Conservation (phyloP, 2,888 invertebrate species). For the Cheilosia impressa region DNA sequence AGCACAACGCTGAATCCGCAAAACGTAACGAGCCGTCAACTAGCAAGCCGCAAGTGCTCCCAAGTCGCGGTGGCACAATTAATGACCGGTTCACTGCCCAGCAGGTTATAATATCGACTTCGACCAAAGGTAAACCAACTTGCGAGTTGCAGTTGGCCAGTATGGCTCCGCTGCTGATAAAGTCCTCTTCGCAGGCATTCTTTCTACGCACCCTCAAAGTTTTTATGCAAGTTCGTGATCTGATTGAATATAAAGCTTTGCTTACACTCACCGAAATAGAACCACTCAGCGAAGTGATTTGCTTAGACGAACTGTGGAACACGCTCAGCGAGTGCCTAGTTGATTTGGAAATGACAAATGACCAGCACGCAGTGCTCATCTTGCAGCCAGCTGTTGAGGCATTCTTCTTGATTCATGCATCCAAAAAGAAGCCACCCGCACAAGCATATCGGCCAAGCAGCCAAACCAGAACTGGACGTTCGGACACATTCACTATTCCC, state of each 20-base stretch:
- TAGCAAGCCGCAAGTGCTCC: conserved; percentile 68
- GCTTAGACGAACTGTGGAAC: conserved; percentile 90
- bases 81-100: conserved; percentile 88
- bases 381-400: conserved; percentile 95
- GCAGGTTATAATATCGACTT: conserved; percentile 90
- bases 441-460: conserved; percentile 72
- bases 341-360: conserved; percentile 92
- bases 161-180: conserved; percentile 91
- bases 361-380: conserved; percentile 94
- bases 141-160: conserved; percentile 92
- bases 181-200: conserved; percentile 93
- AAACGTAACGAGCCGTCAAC: conserved; percentile 77
- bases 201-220: conserved; percentile 93
- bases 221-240: conserved; percentile 80
- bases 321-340: conserved; percentile 91
- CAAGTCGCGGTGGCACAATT: conserved; percentile 81
- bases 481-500: conserved; percentile 34
- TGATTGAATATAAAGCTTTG: conserved; percentile 77
- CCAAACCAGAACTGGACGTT: conserved; percentile 76
- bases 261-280: conserved; percentile 81
- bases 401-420: conserved; percentile 94
- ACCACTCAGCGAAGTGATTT: conserved; percentile 88
- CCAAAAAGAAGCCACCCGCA: conserved; percentile 82
- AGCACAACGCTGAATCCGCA: conserved; percentile 77
- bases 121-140: conserved; percentile 89